Evolutionary conservation across 1,140 invertebrate species (phyloP).

Genomic region (Drosophila truncata): DNA sequence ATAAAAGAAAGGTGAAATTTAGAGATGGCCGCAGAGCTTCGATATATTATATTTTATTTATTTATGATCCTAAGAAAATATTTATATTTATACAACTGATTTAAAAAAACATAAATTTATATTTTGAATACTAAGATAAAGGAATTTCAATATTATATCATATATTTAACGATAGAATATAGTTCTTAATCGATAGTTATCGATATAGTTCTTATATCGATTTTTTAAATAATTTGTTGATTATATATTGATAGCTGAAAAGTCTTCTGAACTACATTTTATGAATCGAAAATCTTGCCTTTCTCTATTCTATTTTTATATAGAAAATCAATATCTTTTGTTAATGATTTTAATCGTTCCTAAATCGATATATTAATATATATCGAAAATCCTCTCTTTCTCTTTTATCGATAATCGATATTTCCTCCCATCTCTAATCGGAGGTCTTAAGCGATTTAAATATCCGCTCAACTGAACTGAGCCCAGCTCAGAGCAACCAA

Average conservation of each 20-base stretch:
- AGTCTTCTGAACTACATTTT: neutral
- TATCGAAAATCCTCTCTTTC: neutral
- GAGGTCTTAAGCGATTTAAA: conserved; percentile 48
- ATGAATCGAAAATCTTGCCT: neutral
- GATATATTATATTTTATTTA: neutral
- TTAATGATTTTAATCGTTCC: conserved; percentile 3
- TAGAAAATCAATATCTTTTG: neutral
- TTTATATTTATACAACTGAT: neutral
- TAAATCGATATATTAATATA: conserved; percentile 25
- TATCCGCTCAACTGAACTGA: conserved; percentile 70
- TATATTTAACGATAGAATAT: neutral
- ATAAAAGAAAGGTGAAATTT: conserved; percentile 40
- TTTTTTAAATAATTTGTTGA: neutral
- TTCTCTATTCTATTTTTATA: neutral
- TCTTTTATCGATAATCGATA: neutral
- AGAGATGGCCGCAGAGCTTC: neutral
- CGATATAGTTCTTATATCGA: neutral
- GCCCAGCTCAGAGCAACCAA: conserved; percentile 52
- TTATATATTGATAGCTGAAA: neutral
- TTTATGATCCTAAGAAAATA: neutral
- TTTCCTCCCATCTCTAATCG: neutral
- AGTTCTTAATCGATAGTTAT: too few species aligned
- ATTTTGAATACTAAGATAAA: neutral
- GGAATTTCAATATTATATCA: neutral
- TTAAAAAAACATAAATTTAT: neutral